Conservation (phyloP, 2,888 invertebrate genomes). For the Melanotus villosus region DNA sequence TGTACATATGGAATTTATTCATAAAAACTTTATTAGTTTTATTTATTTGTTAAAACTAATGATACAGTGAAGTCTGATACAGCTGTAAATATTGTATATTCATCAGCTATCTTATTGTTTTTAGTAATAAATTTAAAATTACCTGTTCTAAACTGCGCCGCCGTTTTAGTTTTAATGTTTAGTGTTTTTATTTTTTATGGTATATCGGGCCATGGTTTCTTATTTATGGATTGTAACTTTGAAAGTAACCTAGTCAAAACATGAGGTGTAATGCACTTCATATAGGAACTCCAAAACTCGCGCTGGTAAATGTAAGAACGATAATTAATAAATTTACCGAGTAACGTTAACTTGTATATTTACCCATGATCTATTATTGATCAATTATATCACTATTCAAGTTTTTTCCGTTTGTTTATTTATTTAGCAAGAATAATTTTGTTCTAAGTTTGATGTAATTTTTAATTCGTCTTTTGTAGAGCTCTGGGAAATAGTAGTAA, state of each 20-base stretch:
- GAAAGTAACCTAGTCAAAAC: slow-evolving; percentile 68
- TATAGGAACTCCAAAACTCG: slow-evolving; percentile 84
- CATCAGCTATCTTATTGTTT: slow-evolving; percentile 60
- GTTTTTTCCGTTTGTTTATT: slow-evolving; percentile 50
- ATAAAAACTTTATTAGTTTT: slow-evolving; percentile 53
- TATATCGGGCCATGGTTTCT: slow-evolving; percentile 59
- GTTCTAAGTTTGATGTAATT: neutral
- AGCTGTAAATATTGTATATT: slow-evolving; percentile 68
- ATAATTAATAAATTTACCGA: slow-evolving; percentile 64
- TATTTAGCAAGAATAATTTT: slow-evolving; percentile 54
- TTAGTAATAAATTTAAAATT: slow-evolving; percentile 34
- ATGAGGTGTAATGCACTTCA: slow-evolving; percentile 65
- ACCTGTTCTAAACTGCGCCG: slow-evolving; percentile 30
- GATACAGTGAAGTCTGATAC: slow-evolving; percentile 47
- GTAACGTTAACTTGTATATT: slow-evolving; percentile 61
- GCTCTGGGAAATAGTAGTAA: too few relatives aligned
- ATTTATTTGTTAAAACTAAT: slow-evolving; percentile 52
- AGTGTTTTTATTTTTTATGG: slow-evolving; percentile 53
- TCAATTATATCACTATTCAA: slow-evolving; percentile 55
- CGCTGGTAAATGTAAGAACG: slow-evolving; percentile 82
- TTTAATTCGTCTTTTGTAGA: too few relatives aligned
- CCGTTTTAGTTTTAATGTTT: slow-evolving; percentile 45
- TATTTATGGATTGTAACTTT: slow-evolving; percentile 67
- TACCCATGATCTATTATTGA: slow-evolving; percentile 51
- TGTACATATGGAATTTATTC: slow-evolving; percentile 59